Percentiles rank a stretch among this genome's conserved stretches.
phyloP scores from a whole-genome alignment of 2,113 vertebrate species.

The Sceloporus undulatus region DNA sequence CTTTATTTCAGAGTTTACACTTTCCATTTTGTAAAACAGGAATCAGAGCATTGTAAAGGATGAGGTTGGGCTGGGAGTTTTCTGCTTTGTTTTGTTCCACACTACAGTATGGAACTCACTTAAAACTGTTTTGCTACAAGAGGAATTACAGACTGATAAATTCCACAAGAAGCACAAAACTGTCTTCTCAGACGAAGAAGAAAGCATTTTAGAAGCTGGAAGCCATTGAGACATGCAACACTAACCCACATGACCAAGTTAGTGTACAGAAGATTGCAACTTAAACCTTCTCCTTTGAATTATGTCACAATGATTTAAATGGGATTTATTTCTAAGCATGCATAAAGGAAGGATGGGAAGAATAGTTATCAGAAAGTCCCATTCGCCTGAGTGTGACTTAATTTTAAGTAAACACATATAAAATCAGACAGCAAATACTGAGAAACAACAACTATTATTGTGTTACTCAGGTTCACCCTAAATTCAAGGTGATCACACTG shows the following conservation, averaged over 20 bases:
- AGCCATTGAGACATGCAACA: conserved; percentile 48
- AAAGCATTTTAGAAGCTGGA: conserved; percentile 37
- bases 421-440: background rate
- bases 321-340: background rate
- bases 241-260: conserved; percentile 28
- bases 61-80: background rate
- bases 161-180: conserved; percentile 42
- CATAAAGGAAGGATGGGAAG: background rate
- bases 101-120: conserved; percentile 23
- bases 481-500: background rate
- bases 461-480: background rate
- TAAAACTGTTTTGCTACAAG: conserved; percentile 8
- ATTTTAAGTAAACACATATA: background rate
- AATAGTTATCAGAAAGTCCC: background rate
- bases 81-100: background rate
- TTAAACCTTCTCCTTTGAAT: background rate
- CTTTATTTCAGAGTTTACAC: conserved; percentile 62
- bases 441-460: conserved; percentile 25
- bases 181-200: conserved; percentile 43
- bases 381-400: background rate
- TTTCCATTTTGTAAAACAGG: conserved; percentile 53
- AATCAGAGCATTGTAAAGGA: background rate
- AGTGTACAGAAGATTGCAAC: background rate
- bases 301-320: conserved; percentile 1
- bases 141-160: conserved; percentile 32